Evolutionary conservation across 2,888 invertebrate genomes (phyloP).

Genomic region (Coelinius sp.): DNA sequence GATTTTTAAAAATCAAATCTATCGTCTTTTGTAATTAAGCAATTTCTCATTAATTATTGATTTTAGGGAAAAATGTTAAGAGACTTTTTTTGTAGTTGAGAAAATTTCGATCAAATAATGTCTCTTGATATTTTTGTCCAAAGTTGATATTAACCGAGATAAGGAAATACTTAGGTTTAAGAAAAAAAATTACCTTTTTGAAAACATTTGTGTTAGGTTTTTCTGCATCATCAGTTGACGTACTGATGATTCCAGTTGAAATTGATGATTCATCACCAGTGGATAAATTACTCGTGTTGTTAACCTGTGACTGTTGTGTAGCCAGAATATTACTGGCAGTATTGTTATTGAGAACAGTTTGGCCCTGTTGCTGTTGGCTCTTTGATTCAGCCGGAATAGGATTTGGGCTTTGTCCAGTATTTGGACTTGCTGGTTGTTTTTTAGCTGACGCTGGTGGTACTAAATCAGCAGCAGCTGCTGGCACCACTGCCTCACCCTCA

Average conservation of each 20-base stretch:
- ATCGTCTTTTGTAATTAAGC: no score
- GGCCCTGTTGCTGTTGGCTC: slow-evolving; percentile 64
- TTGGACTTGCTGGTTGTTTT: slow-evolving; percentile 63
- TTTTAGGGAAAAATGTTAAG: no score
- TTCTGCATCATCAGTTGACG: slow-evolving; percentile 64
- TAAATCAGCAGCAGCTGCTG: slow-evolving; percentile 69
- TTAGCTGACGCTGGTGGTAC: slow-evolving; percentile 67
- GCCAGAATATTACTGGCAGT: slow-evolving; percentile 71
- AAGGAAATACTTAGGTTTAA: not conserved
- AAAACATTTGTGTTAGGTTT: slow-evolving; percentile 71
- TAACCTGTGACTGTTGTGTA: slow-evolving; percentile 65
- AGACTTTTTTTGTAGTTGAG: no score
- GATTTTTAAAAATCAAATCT: no score
- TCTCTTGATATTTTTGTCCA: no score
- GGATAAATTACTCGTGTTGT: slow-evolving; percentile 57
- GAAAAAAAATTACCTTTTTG: slow-evolving; percentile 67
- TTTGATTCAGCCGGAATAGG: slow-evolving; percentile 61
- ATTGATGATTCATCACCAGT: slow-evolving; percentile 62
- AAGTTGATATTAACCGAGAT: no score
- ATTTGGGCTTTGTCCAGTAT: slow-evolving; percentile 56
- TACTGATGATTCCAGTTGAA: slow-evolving; percentile 60
- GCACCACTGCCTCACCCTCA: slow-evolving; percentile 79
- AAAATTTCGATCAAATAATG: no score
- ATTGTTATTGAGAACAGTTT: slow-evolving; percentile 65
- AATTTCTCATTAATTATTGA: no score